Evolutionary conservation across 2,888 invertebrate species (phyloP).

Genomic region (Lutraria lutraria): DNA sequence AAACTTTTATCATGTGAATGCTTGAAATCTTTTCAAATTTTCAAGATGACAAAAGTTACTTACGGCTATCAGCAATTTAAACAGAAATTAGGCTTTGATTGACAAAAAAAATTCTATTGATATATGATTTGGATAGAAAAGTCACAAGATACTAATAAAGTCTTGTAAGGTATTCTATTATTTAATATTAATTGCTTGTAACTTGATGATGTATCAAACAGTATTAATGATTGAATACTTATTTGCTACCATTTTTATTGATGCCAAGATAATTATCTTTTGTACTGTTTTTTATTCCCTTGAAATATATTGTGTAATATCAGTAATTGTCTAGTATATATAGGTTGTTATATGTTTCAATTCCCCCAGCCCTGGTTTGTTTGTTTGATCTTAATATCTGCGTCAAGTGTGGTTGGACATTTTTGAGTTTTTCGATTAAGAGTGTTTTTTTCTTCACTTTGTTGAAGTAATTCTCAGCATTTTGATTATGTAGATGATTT

Average conservation of each 20-base stretch:
- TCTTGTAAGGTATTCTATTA: no score
- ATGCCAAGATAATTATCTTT: neutral
- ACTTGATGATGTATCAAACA: neutral
- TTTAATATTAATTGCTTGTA: no score
- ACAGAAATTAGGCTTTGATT: no score
- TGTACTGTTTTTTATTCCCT: neutral
- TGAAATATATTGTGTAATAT: neutral
- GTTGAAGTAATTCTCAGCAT: neutral
- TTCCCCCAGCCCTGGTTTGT: neutral
- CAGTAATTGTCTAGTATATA: neutral
- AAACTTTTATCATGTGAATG: no score
- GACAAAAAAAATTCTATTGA: no score
- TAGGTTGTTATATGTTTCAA: neutral
- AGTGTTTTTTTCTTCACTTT: neutral
- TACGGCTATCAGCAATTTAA: no score
- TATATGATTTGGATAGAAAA: no score
- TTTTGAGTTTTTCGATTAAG: neutral
- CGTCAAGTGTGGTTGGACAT: neutral
- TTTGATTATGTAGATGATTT: constrained; percentile 5
- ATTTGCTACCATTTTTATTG: no score
- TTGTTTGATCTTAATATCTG: constrained; percentile 5
- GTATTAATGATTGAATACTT: neutral
- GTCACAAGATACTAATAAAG: no score
- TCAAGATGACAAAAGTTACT: no score
- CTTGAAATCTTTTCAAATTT: no score